Evolutionary conservation across 2,113 vertebrate species (phyloP).

Genomic region (Ceyx margarethae): DNA sequence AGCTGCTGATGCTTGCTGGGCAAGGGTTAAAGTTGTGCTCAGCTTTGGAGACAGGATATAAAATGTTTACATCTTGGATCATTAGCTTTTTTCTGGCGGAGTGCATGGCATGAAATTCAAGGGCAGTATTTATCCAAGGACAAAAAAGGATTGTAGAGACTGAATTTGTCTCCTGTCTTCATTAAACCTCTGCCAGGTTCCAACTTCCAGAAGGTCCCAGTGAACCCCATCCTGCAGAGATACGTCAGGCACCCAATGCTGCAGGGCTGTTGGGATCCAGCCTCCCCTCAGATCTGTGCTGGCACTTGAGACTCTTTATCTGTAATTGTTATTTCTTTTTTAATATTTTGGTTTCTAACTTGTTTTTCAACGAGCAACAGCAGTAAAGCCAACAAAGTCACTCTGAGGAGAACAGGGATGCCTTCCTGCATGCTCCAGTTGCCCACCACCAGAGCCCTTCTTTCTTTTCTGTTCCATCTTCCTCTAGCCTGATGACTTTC

Average conservation of each 20-base stretch:
- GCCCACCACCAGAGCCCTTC: background rate
- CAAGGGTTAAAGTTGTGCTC: conserved; percentile 66
- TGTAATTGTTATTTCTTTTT: background rate
- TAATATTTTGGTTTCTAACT: background rate
- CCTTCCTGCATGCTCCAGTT: background rate
- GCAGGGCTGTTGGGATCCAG: background rate
- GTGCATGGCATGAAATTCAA: conserved; percentile 32
- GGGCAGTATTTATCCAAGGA: conserved; percentile 22
- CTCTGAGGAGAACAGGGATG: background rate
- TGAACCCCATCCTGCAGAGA: background rate
- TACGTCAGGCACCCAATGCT: background rate
- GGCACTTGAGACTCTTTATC: background rate
- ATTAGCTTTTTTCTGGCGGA: background rate
- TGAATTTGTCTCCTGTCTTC: background rate
- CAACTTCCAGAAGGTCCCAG: background rate
- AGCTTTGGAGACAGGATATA: conserved; percentile 52
- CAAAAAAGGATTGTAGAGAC: background rate
- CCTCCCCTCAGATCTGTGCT: background rate
- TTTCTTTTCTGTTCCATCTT: background rate
- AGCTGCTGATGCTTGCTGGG: conserved; percentile 63
- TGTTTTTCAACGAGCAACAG: background rate
- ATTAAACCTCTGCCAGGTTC: background rate
- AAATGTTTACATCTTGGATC: conserved; percentile 51
- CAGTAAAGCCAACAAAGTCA: background rate
- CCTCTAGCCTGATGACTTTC: background rate